Conservation (phyloP, 2,113 vertebrate species). For the Sebastes schlegelii region DNA sequence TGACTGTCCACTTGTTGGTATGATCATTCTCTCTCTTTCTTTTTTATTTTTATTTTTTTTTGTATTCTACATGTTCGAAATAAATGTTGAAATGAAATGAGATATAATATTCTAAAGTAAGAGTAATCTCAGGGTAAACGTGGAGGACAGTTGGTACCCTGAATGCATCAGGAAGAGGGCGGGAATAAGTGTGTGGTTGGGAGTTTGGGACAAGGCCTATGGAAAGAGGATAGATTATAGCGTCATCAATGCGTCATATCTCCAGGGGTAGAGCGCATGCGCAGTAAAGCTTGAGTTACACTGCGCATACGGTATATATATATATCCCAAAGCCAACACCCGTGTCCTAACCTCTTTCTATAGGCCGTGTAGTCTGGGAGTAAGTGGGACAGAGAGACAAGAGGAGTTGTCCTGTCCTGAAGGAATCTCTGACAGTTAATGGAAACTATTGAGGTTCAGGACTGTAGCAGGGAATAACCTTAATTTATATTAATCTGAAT, state of each 20-base stretch:
- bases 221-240: no score
- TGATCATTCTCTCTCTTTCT: no score
- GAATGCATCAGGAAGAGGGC: constrained; percentile 50
- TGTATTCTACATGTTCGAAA: no score
- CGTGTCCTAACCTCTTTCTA: no score
- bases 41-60: no score
- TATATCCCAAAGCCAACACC: no score
- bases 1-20: no score
- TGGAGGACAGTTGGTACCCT: not conserved
- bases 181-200: constrained; percentile 55
- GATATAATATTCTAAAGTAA: not conserved
- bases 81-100: no score
- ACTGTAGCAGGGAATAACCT: not conserved
- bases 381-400: constrained; percentile 8
- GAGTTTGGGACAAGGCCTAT: not conserved
- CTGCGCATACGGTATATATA: no score
- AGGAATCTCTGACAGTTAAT: constrained; percentile 50
- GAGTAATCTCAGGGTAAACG: not conserved
- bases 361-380: not conserved
- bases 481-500: rapidly evolving
- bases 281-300: no score
- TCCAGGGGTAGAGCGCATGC: no score
- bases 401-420: constrained; percentile 71
- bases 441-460: constrained; percentile 25
- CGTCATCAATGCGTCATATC: no score